Evolutionary conservation across 2,888 invertebrate genomes (phyloP).

Genomic region (Brachypalpus laphriformis): DNA sequence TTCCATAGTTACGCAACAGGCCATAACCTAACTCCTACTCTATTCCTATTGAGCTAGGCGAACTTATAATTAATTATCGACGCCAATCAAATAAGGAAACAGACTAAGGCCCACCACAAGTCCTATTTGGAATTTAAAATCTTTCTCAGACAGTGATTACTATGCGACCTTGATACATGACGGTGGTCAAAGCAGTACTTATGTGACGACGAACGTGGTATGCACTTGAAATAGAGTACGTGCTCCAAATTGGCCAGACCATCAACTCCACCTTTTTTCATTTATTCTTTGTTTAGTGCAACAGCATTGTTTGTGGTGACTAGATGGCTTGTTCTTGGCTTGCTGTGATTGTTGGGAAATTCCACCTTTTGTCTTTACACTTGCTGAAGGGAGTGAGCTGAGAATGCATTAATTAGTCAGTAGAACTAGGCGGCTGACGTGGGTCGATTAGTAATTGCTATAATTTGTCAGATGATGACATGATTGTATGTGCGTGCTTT

Average conservation of each 20-base stretch:
- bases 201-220: constrained; percentile 2
- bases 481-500: neutral
- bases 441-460: constrained; percentile 51
- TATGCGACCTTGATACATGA: constrained; percentile 52
- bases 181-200: neutral
- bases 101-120: neutral
- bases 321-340: neutral
- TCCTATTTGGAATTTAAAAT: neutral
- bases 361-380: neutral
- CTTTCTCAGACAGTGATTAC: neutral
- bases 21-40: neutral
- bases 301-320: neutral
- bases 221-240: constrained; percentile 28
- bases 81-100: neutral
- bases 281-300: neutral
- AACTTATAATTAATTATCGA: neutral
- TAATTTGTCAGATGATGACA: constrained; percentile 45
- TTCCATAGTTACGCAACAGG: neutral
- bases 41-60: neutral
- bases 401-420: neutral
- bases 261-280: constrained; percentile 24
- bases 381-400: neutral
- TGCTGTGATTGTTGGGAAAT: neutral
- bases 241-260: constrained; percentile 13
- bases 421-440: constrained; percentile 35